Conservation (phyloP, 2,888 invertebrate species). For the Troglohyphantes excavatus region DNA sequence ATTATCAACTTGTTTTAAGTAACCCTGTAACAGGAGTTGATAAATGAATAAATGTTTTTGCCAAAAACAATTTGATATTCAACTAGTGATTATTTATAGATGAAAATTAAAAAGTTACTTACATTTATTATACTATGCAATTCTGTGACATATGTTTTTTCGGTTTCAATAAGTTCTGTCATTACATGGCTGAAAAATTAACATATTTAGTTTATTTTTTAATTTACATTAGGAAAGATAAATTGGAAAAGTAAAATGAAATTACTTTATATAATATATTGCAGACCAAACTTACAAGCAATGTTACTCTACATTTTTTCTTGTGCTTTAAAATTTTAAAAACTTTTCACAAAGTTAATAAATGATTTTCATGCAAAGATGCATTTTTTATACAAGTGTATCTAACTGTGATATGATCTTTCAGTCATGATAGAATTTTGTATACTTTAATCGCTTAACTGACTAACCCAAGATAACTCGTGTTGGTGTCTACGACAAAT, state of each 20-base stretch:
- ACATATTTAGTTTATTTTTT: no score
- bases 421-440: no score
- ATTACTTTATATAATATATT: no score
- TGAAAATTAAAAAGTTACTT: slow-evolving; percentile 80
- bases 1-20: slow-evolving; percentile 92
- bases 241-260: no score
- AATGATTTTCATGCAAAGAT: no score
- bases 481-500: no score
- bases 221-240: no score
- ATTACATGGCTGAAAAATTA: slow-evolving; percentile 88
- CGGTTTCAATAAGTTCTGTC: slow-evolving; percentile 95
- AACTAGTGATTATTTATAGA: not conserved
- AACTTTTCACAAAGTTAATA: not conserved
- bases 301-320: not conserved
- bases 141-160: slow-evolving; percentile 96
- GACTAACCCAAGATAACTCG: no score
- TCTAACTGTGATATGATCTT: no score
- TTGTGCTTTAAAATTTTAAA: not conserved
- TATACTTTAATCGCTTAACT: no score
- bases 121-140: slow-evolving; percentile 93
- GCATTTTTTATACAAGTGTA: no score
- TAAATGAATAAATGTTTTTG: not conserved
- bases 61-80: not conserved
- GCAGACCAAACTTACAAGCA: no score
- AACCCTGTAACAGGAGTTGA: slow-evolving; percentile 87